These are phyloP conservation scores for Dendroctonus ponderosae DNA, from an alignment of 1,140 invertebrate species.

Conservation along the genomic window DNA sequence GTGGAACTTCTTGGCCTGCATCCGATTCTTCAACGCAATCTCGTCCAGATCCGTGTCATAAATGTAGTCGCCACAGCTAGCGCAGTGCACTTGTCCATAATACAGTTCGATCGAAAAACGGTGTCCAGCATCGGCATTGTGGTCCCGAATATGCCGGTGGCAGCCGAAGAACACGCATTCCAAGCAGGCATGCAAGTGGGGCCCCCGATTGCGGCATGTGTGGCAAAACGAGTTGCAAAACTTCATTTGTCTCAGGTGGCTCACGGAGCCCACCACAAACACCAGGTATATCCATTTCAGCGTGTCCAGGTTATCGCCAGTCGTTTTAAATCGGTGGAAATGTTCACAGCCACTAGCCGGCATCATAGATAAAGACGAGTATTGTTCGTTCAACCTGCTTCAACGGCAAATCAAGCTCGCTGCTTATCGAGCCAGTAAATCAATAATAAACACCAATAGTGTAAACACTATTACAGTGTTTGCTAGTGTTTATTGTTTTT, in stretches of 20 bases:
- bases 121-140: constrained; percentile 78
- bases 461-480: too few relatives aligned
- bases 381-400: constrained; percentile 14
- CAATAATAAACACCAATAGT: too few relatives aligned
- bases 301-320: constrained; percentile 53
- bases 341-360: constrained; percentile 42
- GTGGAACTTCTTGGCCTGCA: constrained; percentile 43
- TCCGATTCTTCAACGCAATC: constrained; percentile 52
- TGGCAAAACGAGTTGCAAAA: constrained; percentile 74
- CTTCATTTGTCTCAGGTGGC: constrained; percentile 70
- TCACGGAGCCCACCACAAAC: constrained; percentile 70
- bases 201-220: constrained; percentile 70
- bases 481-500: too few relatives aligned
- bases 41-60: constrained; percentile 52
- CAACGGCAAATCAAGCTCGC: not conserved
- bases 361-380: too few relatives aligned
- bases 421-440: not conserved
- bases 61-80: constrained; percentile 88
- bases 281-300: constrained; percentile 69
- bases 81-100: constrained; percentile 90
- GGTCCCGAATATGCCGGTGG: constrained; percentile 83
- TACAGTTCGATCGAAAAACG: constrained; percentile 81
- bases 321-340: constrained; percentile 43
- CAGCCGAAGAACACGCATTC: constrained; percentile 92
- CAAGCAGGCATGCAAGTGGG: constrained; percentile 82